Evolutionary conservation across 1,140 invertebrate species (phyloP), one percentile per base, ranked within the genome.

Genomic region (Diabrotica virgifera): DNA sequence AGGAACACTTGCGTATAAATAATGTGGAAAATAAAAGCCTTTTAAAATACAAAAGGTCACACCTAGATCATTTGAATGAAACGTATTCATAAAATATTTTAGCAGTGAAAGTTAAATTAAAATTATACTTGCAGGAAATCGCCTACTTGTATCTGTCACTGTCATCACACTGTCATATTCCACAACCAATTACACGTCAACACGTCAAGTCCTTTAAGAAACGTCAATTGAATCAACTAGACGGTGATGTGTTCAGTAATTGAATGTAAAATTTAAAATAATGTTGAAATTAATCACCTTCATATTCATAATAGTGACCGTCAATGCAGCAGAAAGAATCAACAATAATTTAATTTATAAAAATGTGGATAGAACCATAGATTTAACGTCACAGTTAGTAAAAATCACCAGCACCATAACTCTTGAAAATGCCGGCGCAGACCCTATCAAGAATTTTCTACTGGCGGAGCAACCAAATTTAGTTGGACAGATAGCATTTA

Each of bases 371-470:
- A 84, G 94, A 75, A 86, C 86, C 37, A 87, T 98, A 62, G 94
- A 98, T 81, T 81, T 97, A 58, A 86, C 91, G 5, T 89, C 92
- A 10, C 95, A 97, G 81, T 81, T 97, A 40, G 92, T 93, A 0
- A 96, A 95, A 82, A 88, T 94, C 35, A 84, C 83, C 10, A 83
- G 86, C 5, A 90, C 90, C 78, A 82, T 97, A 67, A 90, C 89
- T 59, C 77, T 96, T 62, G 90, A 96, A 82, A 96, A 96, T 78
- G 85, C 81, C 66, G 88, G 90, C 55, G 89, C 89, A 76, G 84
- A 86, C 61, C 76, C 86, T 40, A 85, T 90, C 6, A 86, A 82
- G 46, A 86, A 80, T 68, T 90, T 95, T 73, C 76, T 92, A 5
- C 86, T 93, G 71, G 80, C 87, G n/a, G 74, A 93, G 12, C 89